A percentile compares a stretch with the other conserved stretches of the same genome.
These are phyloP conservation scores for Thecocarcelia acutangulata DNA, from an alignment of 2,888 invertebrate species.

Conservation along the genomic window DNA sequence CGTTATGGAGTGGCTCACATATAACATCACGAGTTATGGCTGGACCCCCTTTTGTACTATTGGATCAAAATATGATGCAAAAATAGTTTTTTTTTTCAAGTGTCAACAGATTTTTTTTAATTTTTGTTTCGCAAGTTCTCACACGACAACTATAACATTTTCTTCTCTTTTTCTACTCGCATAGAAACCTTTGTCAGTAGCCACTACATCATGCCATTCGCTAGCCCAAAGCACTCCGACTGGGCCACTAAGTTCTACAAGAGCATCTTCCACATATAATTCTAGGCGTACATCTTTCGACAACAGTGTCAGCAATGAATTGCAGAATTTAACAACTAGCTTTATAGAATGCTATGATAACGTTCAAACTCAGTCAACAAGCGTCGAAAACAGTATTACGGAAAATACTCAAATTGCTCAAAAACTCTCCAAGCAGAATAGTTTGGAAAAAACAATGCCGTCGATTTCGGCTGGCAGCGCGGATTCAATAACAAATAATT, in stretches of 20 bases:
- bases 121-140: too few relatives aligned
- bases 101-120: too few relatives aligned
- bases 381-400: conserved; percentile 41
- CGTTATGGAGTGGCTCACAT: too few relatives aligned
- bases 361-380: conserved; percentile 36
- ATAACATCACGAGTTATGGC: too few relatives aligned
- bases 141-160: background rate
- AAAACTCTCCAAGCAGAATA: conserved; percentile 77
- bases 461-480: conserved; percentile 42
- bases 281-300: conserved; percentile 80
- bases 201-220: conserved; percentile 67
- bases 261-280: conserved; percentile 79
- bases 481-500: conserved; percentile 52
- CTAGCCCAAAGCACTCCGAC: conserved; percentile 77
- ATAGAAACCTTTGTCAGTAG: conserved; percentile 31
- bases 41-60: too few relatives aligned
- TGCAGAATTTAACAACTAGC: conserved; percentile 76
- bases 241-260: conserved; percentile 75
- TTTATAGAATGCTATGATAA: conserved; percentile 71
- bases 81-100: too few relatives aligned
- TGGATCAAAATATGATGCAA: too few relatives aligned
- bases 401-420: conserved; percentile 65
- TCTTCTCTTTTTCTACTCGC: background rate
- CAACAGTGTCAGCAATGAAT: conserved; percentile 77
- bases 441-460: conserved; percentile 75